These are phyloP conservation scores for Papilio dardanus DNA, from an alignment of 1,140 invertebrate genomes.

Conservation along the genomic window DNA sequence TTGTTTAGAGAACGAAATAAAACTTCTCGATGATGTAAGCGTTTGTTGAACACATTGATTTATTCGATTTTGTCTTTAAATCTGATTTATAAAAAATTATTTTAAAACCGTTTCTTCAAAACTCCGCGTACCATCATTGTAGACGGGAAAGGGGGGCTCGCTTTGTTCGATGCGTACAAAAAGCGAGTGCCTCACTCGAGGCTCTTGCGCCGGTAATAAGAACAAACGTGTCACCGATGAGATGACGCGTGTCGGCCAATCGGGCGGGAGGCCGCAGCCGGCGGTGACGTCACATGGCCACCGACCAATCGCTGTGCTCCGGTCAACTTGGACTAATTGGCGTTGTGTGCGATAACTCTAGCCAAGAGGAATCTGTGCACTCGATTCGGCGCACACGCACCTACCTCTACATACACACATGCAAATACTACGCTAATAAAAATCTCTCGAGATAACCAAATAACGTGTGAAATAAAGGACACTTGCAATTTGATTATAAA, in stretches of 20 bases:
- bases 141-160: constrained; percentile 53
- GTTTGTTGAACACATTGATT: background rate
- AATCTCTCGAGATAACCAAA: background rate
- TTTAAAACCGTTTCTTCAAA: background rate
- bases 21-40: too few relatives aligned
- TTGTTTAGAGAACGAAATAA: background rate
- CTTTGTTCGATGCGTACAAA: constrained; percentile 68
- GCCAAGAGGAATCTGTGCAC: constrained; percentile 73
- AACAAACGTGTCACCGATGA: constrained; percentile 81
- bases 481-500: background rate
- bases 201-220: constrained; percentile 78
- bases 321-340: constrained; percentile 81
- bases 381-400: constrained; percentile 63
- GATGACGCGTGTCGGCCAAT: constrained; percentile 82
- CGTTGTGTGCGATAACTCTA: constrained; percentile 79
- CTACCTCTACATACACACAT: constrained; percentile 16
- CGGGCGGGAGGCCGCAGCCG: constrained; percentile 77
- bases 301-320: constrained; percentile 69
- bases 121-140: constrained; percentile 43
- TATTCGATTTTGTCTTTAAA: background rate
- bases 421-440: constrained; percentile 20
- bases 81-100: background rate
- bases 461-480: background rate
- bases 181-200: constrained; percentile 68
- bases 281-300: constrained; percentile 72